Conservation (phyloP, 2,797 vertebrate species). For the Hydrolagus colliei region DNA sequence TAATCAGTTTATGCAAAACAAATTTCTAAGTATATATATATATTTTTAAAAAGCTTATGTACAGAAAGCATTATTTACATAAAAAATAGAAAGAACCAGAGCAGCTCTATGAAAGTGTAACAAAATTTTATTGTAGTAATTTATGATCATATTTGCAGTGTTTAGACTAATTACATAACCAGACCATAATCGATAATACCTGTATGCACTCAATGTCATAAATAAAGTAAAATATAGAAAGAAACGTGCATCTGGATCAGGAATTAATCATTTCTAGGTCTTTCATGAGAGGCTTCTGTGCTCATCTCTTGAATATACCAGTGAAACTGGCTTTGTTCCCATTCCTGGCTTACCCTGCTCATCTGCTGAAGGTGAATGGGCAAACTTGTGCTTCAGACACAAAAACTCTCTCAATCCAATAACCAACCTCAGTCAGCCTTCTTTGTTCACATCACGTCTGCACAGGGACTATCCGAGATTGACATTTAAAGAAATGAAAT, state of each 20-base stretch:
- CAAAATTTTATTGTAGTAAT: conserved; percentile 12
- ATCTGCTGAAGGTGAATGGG: background rate
- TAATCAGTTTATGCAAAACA: background rate
- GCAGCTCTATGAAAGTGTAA: conserved; percentile 13
- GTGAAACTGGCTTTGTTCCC: background rate
- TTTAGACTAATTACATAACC: conserved; percentile 29
- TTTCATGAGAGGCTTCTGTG: too few species aligned
- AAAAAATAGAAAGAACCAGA: background rate
- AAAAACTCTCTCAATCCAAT: background rate
- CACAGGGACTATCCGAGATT: conserved; percentile 10
- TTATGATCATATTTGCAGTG: conserved; percentile 29
- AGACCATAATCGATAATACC: conserved; percentile 10
- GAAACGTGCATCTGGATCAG: conserved; percentile 23
- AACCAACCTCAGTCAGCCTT: background rate
- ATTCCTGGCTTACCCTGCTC: background rate
- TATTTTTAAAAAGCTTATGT: background rate
- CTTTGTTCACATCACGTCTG: conserved; percentile 5
- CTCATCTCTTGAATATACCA: conserved; percentile 1
- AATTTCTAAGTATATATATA: background rate
- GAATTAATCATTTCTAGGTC: background rate
- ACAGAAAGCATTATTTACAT: background rate
- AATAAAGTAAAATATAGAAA: conserved; percentile 28
- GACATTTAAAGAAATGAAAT: conserved; percentile 8
- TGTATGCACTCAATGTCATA: conserved; percentile 25
- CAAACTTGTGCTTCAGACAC: background rate